Evolutionary conservation across 2,797 vertebrate species (phyloP), one percentile per base, ranked within the genome.

Genomic region (Acrossocheilus fasciatus): DNA sequence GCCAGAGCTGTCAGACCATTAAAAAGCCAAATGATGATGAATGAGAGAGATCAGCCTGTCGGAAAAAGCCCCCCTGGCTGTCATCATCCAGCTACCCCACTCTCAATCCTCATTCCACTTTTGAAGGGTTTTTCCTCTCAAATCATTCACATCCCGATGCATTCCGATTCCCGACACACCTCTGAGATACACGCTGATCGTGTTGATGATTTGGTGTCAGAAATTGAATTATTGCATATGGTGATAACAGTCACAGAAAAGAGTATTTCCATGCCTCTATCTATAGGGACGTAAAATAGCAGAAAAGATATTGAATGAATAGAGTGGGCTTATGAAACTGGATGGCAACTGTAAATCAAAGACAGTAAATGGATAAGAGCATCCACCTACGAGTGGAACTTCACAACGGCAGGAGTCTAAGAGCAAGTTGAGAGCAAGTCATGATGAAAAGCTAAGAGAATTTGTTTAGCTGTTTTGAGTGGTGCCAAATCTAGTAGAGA

Each of bases 1-100:
- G 91, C 88, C 92, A 91, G 79, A 62, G 59, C 84, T 90, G 90
- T 93, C 92, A 91, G 75, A 81, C 87, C 87, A 84, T 91, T 91
- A 92, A 91, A 87, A 88, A 50, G 72, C 87, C 84, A 92, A 93
- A 93, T 90, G 87, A 93, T 90, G 91, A 92, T 92, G 91, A 92
- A 93, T 91, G 90, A 88, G 78, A 87, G 83, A 83, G 87, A 88
- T 85, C 85, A 89, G 82, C 68, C 88, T 88, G 89, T 89, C 87
- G 90, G 87, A 90, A 90, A 91, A 81, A 87, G 81, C 72, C 88
- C 86, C 88, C 86, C 80, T 76, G 79, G 84, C 76, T 85, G 84
- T 82, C 84, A 50, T 88, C 86, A 73, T 78, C 70, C 84, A 18
- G 57, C 88, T 84, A 77, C 82, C 83, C 85, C 87, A 34, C 85